Conservation (phyloP, 2,113 vertebrate genomes). For the Nesogale talazaci region DNA sequence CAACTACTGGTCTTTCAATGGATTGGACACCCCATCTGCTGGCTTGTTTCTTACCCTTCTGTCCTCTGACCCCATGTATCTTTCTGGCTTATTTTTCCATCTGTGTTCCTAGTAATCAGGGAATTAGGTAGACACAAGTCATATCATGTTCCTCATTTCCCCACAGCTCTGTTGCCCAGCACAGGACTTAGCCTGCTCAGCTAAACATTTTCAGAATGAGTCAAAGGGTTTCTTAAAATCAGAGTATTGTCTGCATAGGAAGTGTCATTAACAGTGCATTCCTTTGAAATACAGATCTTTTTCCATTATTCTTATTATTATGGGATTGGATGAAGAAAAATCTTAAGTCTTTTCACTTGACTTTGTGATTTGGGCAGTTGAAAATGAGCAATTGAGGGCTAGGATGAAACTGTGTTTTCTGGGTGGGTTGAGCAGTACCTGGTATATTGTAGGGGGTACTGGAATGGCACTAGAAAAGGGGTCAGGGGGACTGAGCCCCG, state of each 20-base stretch:
- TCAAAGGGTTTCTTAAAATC: slow-evolving; percentile 39
- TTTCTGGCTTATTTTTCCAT: not conserved
- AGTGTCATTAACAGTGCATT: slow-evolving; percentile 1
- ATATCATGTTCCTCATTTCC: not conserved
- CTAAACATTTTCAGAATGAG: slow-evolving; percentile 54
- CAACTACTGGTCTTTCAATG: not conserved
- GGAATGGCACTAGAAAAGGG: not conserved
- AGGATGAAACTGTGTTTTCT: not conserved
- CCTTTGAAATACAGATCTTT: slow-evolving; percentile 41
- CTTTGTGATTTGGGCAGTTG: not conserved
- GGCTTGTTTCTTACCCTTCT: not conserved
- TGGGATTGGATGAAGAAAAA: not conserved
- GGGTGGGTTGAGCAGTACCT: not conserved
- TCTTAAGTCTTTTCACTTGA: slow-evolving; percentile 4
- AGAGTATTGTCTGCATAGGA: not conserved
- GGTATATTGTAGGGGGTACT: not conserved
- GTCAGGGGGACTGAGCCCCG: too few species aligned
- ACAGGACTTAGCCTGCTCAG: not conserved
- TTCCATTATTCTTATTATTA: not conserved
- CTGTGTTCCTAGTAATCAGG: not conserved
- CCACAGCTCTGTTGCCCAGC: not conserved
- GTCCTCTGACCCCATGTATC: not conserved
- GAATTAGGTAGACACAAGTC: not conserved
- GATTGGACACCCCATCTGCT: not conserved
- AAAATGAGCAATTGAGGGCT: not conserved